Base-by-base conservation (phyloP, 2,888 invertebrate species). In the Amphipyra berbera region DNA sequence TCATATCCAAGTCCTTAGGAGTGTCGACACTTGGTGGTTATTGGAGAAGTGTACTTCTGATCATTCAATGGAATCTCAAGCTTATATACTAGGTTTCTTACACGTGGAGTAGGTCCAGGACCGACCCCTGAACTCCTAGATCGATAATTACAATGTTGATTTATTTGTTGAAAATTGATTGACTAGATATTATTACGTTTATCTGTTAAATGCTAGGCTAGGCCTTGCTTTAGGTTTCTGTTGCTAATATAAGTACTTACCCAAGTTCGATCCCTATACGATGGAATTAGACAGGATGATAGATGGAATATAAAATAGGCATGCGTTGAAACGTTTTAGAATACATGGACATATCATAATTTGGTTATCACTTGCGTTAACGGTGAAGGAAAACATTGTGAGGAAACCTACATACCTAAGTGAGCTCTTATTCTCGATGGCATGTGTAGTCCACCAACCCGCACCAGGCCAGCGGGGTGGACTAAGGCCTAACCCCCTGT, bases 11-110 rank as follows among this genome's bases (percentile, higher is more conserved):
- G 47, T 62, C 65, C 60, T 62, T 60, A 83, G 68, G 75, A 70
- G 67, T 76, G 73, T 80, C 57, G 63, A 68, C 61, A 59, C 77
- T 78, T 52, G 78, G 67, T 66, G 61, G 53, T 61, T 54, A 27
- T 53, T 69, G 80, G 89, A 90, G 90, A 90, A 92, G 88, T 78
- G 80, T 68, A 84, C 91, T 92, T 92, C 92, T 93, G 87, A 33
- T 33, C 10, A 13, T 10, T 0, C 7, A 10, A 6, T 10, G 0
- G 41, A 21, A 0, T 13, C 42, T 59, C 40, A 12, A 37, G 60
- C 84, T 91, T 94, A 84, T 94, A 94, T 94, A 94, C 81, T 27
- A 40, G 13, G 10, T 7, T 37, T 14, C 27, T n/a, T 82, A 84
- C 90, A 89, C 91, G 91, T 83, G 91, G 56, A 45, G 38, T 30